These are phyloP conservation scores for Larimichthys polyactis DNA, from an alignment of 2,113 vertebrate genomes.

Conservation along the genomic window DNA sequence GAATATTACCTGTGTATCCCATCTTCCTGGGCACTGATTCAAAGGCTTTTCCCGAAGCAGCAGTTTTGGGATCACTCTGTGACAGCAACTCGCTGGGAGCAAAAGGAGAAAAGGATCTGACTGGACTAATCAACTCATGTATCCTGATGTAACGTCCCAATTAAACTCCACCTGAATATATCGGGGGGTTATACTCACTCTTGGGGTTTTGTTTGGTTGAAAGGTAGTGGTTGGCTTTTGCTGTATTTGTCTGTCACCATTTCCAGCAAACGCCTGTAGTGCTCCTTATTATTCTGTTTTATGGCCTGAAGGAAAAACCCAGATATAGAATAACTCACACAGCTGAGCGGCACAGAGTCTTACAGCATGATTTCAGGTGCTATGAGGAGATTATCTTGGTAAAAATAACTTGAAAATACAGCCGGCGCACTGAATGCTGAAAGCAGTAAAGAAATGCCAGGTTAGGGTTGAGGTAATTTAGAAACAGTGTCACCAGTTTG, in stretches of 20 bases:
- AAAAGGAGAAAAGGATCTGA: slow-evolving; percentile 12
- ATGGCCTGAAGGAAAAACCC: slow-evolving; percentile 68
- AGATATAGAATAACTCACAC: slow-evolving; percentile 1
- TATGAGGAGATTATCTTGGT: background rate
- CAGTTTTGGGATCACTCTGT: slow-evolving; percentile 57
- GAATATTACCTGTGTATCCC: slow-evolving; percentile 68
- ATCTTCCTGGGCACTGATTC: slow-evolving; percentile 66
- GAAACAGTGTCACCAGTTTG: background rate
- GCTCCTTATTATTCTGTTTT: slow-evolving; percentile 83
- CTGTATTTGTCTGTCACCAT: slow-evolving; percentile 84
- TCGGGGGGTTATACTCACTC: slow-evolving; percentile 64
- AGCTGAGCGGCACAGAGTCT: background rate
- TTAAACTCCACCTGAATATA: background rate
- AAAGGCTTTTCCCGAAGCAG: slow-evolving; percentile 65
- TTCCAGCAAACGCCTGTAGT: slow-evolving; percentile 83
- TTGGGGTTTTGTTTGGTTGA: slow-evolving; percentile 80
- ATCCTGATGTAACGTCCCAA: background rate
- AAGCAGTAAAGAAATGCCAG: background rate
- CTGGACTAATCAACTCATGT: background rate
- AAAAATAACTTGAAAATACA: slow-evolving; percentile 5
- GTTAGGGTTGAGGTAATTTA: background rate
- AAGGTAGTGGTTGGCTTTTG: slow-evolving; percentile 82
- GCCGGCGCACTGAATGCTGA: background rate
- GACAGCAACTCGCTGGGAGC: slow-evolving; percentile 65
- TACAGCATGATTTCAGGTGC: background rate